phyloP scores from a whole-genome alignment of 2,797 vertebrate species.

The Buphagus erythrorhynchus region DNA sequence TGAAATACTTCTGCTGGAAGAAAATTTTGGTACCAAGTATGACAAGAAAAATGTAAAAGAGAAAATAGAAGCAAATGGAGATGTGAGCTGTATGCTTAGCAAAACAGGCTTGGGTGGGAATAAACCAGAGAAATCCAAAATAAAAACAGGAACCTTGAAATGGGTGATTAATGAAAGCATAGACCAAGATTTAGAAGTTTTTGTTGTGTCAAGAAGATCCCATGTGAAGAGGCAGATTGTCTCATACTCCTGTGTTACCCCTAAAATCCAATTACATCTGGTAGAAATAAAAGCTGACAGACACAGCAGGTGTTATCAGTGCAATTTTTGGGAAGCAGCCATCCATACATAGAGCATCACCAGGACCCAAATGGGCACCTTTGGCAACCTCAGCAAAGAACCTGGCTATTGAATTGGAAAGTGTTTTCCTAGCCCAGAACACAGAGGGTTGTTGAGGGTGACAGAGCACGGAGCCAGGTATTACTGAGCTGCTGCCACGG shows the following conservation, averaged over 20 bases:
- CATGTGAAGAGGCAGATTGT: background rate
- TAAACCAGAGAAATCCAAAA: background rate
- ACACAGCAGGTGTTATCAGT: constrained; percentile 20
- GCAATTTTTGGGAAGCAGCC: constrained; percentile 19
- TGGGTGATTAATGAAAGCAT: background rate
- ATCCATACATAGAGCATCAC: background rate
- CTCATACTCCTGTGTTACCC: background rate
- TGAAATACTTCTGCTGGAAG: background rate
- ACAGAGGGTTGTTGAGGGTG: background rate
- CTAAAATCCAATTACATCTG: constrained; percentile 32
- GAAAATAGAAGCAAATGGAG: background rate
- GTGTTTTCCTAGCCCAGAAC: background rate
- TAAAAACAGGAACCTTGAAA: background rate
- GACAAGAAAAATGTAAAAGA: background rate
- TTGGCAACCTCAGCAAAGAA: constrained; percentile 21
- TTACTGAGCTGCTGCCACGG: background rate
- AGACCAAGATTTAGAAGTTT: background rate
- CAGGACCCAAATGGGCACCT: background rate
- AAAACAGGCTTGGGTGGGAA: background rate
- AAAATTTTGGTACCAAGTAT: background rate
- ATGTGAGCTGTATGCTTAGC: background rate
- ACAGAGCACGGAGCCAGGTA: background rate
- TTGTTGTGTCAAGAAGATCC: background rate
- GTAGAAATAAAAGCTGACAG: constrained; percentile 38
- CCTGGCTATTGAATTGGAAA: background rate